Evolutionary conservation across 2,113 vertebrate species (phyloP).

Genomic region (Cinclus mexicanus): DNA sequence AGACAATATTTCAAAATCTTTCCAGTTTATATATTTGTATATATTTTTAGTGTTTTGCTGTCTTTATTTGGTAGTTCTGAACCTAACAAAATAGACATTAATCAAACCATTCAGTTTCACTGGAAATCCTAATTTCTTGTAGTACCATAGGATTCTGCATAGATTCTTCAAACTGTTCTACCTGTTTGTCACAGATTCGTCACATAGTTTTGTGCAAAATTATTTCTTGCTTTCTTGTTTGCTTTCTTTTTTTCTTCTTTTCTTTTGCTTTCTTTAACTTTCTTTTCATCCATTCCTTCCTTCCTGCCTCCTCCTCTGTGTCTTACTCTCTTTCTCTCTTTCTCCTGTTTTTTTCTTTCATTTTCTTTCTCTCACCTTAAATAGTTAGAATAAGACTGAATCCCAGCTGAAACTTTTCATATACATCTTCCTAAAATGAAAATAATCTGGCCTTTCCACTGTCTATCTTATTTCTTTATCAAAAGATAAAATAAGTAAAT

Average conservation of each 20-base stretch:
- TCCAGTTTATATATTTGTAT: background rate
- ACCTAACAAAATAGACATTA: background rate
- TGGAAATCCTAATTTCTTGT: background rate
- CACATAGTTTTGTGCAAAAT: background rate
- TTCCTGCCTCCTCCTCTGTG: rapidly evolving
- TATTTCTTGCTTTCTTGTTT: background rate
- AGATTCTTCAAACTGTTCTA: background rate
- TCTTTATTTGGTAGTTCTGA: background rate
- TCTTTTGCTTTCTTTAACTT: background rate
- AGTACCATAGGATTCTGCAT: background rate
- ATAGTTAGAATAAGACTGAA: background rate
- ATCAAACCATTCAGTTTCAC: background rate
- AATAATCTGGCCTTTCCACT: background rate
- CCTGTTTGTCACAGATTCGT: background rate
- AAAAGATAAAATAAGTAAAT: background rate
- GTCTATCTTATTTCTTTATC: background rate
- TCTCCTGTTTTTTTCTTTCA: background rate
- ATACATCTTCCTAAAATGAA: background rate
- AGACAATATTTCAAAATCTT: background rate
- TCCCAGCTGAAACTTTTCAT: background rate
- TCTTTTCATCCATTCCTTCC: background rate
- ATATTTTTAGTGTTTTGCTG: background rate
- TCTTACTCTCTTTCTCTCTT: background rate
- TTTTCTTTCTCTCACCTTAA: background rate
- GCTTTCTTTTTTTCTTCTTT: background rate